phyloP scores from a whole-genome alignment of 2,797 vertebrate species.

The Odontamblyopus rebecca region DNA sequence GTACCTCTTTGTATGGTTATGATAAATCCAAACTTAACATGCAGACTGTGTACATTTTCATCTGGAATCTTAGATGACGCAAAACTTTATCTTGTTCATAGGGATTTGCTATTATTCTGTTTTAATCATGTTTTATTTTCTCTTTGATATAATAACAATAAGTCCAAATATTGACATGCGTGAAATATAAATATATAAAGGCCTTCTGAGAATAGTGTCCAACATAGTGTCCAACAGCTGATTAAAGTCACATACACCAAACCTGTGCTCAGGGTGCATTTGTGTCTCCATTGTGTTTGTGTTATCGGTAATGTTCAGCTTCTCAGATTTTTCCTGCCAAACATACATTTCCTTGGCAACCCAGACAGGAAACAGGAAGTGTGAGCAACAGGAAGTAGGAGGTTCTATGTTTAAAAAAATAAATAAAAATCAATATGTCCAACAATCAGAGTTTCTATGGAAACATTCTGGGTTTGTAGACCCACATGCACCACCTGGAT shows the following conservation, averaged over 20 bases:
- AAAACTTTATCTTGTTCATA: background rate
- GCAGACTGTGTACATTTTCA: background rate
- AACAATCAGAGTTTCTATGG: constrained; percentile 34
- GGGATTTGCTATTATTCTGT: too few relatives aligned
- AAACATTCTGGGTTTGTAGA: constrained; percentile 25
- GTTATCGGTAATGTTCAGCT: constrained; percentile 68
- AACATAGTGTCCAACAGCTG: background rate
- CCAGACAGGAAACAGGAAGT: constrained; percentile 70
- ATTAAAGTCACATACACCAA: constrained; percentile 1
- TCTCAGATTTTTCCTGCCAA: constrained; percentile 66
- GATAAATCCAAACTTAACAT: background rate
- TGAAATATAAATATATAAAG: background rate
- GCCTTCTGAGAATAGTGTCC: background rate
- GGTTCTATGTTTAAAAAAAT: constrained; percentile 48
- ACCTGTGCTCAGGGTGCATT: constrained; percentile 18
- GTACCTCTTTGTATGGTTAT: background rate
- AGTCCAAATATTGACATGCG: background rate
- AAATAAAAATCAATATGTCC: constrained; percentile 27
- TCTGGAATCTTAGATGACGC: background rate
- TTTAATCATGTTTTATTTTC: background rate
- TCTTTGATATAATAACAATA: background rate
- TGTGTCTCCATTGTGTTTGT: constrained; percentile 25
- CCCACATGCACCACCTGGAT: constrained; percentile 38
- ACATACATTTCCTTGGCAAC: constrained; percentile 67
- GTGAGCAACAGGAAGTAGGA: constrained; percentile 56